Conservation (phyloP, 30 jellyfish, hydroid and myxozoan genomes). For the Turritopsis dohrnii region DNA sequence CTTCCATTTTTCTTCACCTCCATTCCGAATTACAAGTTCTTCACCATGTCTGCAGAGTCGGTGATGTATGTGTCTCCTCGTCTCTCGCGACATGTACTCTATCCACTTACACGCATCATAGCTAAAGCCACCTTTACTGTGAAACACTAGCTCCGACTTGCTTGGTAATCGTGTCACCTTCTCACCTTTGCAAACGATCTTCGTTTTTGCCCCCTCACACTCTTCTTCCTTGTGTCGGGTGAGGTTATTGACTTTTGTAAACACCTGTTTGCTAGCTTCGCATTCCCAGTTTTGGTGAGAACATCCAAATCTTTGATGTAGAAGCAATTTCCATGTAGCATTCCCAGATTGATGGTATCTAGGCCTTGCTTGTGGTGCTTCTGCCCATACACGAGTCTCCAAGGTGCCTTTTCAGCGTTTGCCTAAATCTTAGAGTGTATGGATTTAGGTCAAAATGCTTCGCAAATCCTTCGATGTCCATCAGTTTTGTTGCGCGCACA, state of each 20-base stretch:
- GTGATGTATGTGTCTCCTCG: slow-evolving; percentile 17
- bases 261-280: background rate
- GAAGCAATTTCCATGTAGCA: slow-evolving; percentile 15
- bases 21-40: slow-evolving; percentile 13
- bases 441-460: slow-evolving; percentile 19
- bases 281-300: background rate
- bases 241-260: slow-evolving; percentile 2
- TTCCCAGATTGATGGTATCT: background rate
- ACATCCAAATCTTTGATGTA: slow-evolving; percentile 1
- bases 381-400: slow-evolving; percentile 21
- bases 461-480: slow-evolving; percentile 23
- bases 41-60: slow-evolving; percentile 20
- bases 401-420: slow-evolving; percentile 8
- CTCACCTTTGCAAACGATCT: slow-evolving; percentile 12
- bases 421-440: background rate
- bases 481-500: slow-evolving; percentile 21
- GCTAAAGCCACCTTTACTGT: background rate
- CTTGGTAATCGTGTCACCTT: slow-evolving; percentile 2
- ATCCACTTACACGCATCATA: slow-evolving; percentile 21
- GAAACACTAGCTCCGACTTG: slow-evolving; percentile 16
- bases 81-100: slow-evolving; percentile 19
- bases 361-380: slow-evolving; percentile 4
- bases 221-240: slow-evolving; percentile 10
- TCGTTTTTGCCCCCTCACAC: slow-evolving; percentile 25
- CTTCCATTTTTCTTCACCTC: background rate